Percentiles rank a stretch among this genome's conserved stretches.
Evolutionary conservation across 2,113 vertebrate species (phyloP).

Genomic region (Todiramphus saurophagus): DNA sequence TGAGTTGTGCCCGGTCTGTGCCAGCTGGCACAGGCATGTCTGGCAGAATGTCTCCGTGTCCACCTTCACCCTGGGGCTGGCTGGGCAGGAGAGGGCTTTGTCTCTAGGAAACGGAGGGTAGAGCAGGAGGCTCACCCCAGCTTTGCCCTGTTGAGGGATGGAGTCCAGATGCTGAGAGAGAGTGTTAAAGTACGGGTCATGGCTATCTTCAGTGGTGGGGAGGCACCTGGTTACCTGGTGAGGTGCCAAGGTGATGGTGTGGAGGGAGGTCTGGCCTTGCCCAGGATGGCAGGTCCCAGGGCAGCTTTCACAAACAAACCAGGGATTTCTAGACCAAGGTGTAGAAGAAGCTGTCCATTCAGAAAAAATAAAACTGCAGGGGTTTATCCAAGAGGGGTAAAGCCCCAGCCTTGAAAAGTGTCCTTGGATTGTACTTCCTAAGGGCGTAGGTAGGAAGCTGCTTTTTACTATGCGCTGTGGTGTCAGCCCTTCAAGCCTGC

Average conservation of each 20-base stretch:
- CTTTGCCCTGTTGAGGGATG: background rate
- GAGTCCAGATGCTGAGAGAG: background rate
- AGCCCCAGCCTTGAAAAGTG: background rate
- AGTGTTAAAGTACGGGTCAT: background rate
- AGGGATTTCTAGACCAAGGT: background rate
- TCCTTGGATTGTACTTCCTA: background rate
- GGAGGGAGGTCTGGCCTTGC: background rate
- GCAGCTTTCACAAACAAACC: background rate
- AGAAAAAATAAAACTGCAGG: background rate
- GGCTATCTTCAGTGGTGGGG: fast-evolving
- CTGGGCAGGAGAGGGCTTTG: background rate
- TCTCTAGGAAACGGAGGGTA: background rate
- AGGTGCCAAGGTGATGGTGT: background rate
- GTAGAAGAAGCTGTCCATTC: background rate
- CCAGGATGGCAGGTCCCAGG: fast-evolving
- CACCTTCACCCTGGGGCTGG: background rate
- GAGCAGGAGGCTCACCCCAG: background rate
- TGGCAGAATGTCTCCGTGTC: background rate
- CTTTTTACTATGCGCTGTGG: background rate
- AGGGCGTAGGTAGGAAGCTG: fast-evolving
- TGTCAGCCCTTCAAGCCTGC: fast-evolving
- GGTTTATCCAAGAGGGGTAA: background rate
- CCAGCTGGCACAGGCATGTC: background rate
- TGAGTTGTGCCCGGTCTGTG: fast-evolving
- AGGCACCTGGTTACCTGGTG: background rate